Evolutionary conservation across 2,113 vertebrate genomes (phyloP).

Genomic region (Dasypus novemcinctus): DNA sequence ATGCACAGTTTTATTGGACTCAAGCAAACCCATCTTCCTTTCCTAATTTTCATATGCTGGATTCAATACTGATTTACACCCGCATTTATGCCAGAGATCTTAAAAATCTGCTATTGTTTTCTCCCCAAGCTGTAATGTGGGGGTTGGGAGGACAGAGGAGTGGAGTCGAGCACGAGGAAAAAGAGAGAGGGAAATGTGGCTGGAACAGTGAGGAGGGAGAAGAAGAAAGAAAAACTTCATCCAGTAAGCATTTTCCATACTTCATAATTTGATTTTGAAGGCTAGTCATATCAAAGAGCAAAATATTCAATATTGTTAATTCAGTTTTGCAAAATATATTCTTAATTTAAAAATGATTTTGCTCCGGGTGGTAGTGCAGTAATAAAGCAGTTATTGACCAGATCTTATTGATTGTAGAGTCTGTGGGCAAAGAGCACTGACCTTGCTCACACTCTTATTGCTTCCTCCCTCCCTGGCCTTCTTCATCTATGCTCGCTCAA

Average conservation of each 20-base stretch:
- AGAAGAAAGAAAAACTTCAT: constrained; percentile 71
- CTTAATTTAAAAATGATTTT: constrained; percentile 98
- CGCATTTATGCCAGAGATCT: constrained; percentile 63
- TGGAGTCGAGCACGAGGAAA: constrained; percentile 28
- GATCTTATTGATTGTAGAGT: constrained; percentile 98
- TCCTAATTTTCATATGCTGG: constrained; percentile 70
- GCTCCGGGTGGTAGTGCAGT: constrained; percentile 95
- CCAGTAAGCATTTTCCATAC: constrained; percentile 84
- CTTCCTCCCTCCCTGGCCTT: constrained; percentile 91
- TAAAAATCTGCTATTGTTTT: constrained; percentile 74
- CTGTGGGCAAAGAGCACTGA: constrained; percentile 96
- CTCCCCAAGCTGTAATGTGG: constrained; percentile 70
- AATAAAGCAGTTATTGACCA: constrained; percentile 99
- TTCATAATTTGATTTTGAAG: constrained; percentile 90
- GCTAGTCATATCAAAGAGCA: constrained; percentile 89
- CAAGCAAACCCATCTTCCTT: constrained; percentile 68
- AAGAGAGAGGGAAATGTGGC: constrained; percentile 14
- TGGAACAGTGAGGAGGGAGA: constrained; percentile 54
- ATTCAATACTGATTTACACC: constrained; percentile 74
- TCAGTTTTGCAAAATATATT: constrained; percentile 95
- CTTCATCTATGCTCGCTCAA: constrained; percentile 95
- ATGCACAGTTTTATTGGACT: constrained; percentile 68
- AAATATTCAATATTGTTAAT: constrained; percentile 96
- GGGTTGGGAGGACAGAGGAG: neutral
- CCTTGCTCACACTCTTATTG: constrained; percentile 95